phyloP scores from a whole-genome alignment of 2,797 vertebrate genomes.

The Helicolenus hilgendorfi region DNA sequence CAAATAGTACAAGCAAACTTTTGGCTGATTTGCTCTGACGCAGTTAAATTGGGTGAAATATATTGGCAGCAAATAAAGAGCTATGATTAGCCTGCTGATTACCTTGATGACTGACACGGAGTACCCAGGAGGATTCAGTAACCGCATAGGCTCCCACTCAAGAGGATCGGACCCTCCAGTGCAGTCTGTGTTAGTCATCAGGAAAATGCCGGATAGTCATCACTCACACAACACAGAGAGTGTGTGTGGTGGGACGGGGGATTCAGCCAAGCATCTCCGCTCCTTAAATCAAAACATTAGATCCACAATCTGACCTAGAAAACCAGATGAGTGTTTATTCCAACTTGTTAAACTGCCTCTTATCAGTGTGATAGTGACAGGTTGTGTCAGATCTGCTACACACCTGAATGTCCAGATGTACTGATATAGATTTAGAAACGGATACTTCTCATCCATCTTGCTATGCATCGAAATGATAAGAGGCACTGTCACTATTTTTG shows the following conservation, averaged over 20 bases:
- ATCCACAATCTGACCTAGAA: conserved; percentile 69
- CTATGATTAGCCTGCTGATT: conserved; percentile 60
- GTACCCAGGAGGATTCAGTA: conserved; percentile 63
- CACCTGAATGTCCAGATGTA: conserved; percentile 3
- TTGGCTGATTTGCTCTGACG: conserved; percentile 34
- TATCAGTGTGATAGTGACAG: conserved; percentile 37
- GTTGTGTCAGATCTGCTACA: conserved; percentile 16
- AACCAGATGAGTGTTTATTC: conserved; percentile 60
- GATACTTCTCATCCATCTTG: conserved; percentile 4
- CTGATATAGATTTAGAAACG: neutral
- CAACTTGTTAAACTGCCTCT: conserved; percentile 42
- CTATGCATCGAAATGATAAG: neutral
- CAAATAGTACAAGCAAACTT: neutral
- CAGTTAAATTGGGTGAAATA: conserved; percentile 15
- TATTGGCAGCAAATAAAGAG: conserved; percentile 30
- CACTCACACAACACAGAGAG: conserved; percentile 59
- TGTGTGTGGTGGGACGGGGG: conserved; percentile 27
- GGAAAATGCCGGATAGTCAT: conserved; percentile 65
- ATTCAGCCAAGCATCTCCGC: conserved; percentile 34
- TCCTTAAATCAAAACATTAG: conserved; percentile 62
- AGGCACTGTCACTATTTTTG: neutral
- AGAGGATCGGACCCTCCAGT: conserved; percentile 50
- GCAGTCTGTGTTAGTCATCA: conserved; percentile 78
- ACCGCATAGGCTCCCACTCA: conserved; percentile 40
- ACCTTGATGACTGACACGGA: conserved; percentile 53